Conservation (phyloP, 2,888 invertebrate genomes). For the Thera britannica region DNA sequence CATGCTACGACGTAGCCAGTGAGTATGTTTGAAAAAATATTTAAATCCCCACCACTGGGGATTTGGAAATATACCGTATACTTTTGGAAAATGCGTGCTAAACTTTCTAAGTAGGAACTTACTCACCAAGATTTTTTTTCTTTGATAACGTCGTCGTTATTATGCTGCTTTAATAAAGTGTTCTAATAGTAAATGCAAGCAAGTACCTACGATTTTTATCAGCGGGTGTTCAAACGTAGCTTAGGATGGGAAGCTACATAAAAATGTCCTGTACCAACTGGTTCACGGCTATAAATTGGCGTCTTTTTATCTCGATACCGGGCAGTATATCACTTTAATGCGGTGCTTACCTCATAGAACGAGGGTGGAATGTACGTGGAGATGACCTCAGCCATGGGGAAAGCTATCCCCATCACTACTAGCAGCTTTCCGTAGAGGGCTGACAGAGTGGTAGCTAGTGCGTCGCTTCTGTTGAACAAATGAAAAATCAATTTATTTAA, state of each 20-base stretch:
- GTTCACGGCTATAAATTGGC: constrained; percentile 19
- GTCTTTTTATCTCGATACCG: constrained; percentile 23
- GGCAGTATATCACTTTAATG: constrained; percentile 36
- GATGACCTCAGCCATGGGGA: constrained; percentile 98
- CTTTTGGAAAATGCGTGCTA: no score
- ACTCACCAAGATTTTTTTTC: no score
- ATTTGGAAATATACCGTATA: no score
- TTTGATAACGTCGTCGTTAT: no score
- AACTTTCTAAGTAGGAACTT: no score
- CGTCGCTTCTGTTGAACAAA: constrained; percentile 87
- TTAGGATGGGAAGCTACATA: constrained; percentile 10
- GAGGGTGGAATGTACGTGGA: constrained; percentile 97
- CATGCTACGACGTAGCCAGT: no score
- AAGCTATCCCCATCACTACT: constrained; percentile 97
- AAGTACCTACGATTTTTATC: constrained; percentile 1
- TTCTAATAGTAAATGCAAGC: neutral
- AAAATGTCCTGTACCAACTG: constrained; percentile 13
- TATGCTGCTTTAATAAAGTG: no score
- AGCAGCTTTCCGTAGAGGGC: constrained; percentile 96
- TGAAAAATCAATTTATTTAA: neutral
- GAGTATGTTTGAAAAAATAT: no score
- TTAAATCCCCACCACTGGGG: no score
- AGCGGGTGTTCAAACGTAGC: constrained; percentile 4
- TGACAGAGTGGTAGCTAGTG: constrained; percentile 94
- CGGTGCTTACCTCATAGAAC: constrained; percentile 88